Percentiles rank a stretch among this genome's conserved stretches.
Evolutionary conservation across 2,113 vertebrate genomes (phyloP).

Genomic region (Lipophrys pholis): DNA sequence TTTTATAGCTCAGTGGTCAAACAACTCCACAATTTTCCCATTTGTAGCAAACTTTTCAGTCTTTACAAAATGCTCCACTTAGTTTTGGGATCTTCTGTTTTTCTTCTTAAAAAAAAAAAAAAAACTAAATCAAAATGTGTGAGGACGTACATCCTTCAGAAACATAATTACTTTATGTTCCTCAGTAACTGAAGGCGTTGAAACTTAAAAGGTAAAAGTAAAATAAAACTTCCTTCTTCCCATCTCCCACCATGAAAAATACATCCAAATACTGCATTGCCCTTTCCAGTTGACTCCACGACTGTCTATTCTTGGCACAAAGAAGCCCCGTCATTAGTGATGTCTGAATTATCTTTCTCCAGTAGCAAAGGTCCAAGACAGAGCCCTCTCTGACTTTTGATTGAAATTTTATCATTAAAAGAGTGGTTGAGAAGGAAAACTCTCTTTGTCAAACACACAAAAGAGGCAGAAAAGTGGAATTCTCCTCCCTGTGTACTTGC

Average conservation of each 20-base stretch:
- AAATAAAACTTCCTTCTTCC: constrained; percentile 12
- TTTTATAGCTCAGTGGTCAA: too few species aligned
- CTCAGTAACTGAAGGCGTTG: background rate
- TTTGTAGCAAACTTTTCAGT: constrained; percentile 44
- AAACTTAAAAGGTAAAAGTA: constrained; percentile 13
- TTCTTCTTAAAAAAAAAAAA: constrained; percentile 42
- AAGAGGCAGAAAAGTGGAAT: background rate
- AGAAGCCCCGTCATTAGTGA: constrained; percentile 14
- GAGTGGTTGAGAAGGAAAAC: constrained; percentile 37
- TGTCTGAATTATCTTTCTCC: constrained; percentile 11
- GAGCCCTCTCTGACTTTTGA: constrained; percentile 1
- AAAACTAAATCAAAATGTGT: background rate
- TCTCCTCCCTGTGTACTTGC: constrained; percentile 9
- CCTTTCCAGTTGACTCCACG: constrained; percentile 9
- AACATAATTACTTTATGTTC: constrained; percentile 26
- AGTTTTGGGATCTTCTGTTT: background rate
- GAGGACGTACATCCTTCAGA: constrained; percentile 31
- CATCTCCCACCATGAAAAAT: constrained; percentile 26
- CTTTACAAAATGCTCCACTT: constrained; percentile 25
- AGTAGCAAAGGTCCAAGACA: background rate
- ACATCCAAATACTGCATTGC: background rate
- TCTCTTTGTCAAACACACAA: constrained; percentile 21
- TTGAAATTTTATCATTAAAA: constrained; percentile 41
- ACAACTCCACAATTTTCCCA: background rate
- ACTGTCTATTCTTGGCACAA: background rate